A percentile compares a stretch with the other conserved stretches of the same genome.
Evolutionary conservation across 2,888 invertebrate genomes (phyloP).

Genomic region (Dryobotodes eremita): DNA sequence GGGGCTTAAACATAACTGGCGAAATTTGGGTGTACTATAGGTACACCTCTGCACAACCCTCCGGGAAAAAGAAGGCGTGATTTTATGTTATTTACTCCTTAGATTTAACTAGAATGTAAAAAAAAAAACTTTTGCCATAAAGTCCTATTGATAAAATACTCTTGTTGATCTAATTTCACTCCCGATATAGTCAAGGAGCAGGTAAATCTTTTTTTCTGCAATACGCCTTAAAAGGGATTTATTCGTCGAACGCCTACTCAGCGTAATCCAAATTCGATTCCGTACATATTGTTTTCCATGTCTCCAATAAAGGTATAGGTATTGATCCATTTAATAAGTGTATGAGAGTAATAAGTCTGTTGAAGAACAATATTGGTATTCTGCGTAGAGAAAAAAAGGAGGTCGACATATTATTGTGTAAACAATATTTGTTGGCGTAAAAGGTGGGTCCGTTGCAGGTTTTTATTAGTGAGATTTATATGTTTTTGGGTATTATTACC

Average conservation of each 20-base stretch:
- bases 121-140: neutral
- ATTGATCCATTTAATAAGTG: conserved; percentile 24
- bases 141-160: conserved; percentile 1
- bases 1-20: neutral
- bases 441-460: neutral
- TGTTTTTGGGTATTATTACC: no score
- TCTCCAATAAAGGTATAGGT: conserved; percentile 4
- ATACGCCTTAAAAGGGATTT: conserved; percentile 35
- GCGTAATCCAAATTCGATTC: conserved; percentile 56
- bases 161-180: conserved; percentile 35
- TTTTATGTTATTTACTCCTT: no score
- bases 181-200: conserved; percentile 19
- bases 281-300: conserved; percentile 50
- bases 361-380: neutral
- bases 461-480: neutral
- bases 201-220: conserved; percentile 36
- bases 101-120: no score
- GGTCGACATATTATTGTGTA: neutral
- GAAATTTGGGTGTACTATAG: neutral
- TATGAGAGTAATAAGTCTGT: neutral
- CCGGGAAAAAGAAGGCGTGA: neutral
- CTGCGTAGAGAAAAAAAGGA: neutral
- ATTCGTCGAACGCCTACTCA: conserved; percentile 15
- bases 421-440: neutral
- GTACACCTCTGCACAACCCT: no score